Percentiles rank a stretch among this genome's conserved stretches.
Evolutionary conservation across 2,888 invertebrate genomes (phyloP).

Genomic region (Boloria selene): DNA sequence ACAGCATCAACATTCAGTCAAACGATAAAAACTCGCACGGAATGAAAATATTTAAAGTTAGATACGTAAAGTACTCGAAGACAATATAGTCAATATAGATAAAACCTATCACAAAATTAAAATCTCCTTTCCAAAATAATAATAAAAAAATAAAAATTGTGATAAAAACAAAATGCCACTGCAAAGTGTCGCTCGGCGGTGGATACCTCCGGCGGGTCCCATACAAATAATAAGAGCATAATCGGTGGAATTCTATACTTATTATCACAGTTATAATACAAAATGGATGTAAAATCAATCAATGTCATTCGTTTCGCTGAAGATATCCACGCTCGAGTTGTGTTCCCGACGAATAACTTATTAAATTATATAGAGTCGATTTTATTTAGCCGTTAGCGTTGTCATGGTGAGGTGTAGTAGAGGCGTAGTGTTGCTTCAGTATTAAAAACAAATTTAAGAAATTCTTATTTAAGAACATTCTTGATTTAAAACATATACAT

Average conservation of each 20-base stretch:
- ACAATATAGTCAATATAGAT: conserved; percentile 66
- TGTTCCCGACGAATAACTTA: conserved; percentile 37
- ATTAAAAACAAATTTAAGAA: conserved; percentile 18
- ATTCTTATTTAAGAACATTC: conserved; percentile 21
- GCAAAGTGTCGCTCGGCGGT: conserved; percentile 60
- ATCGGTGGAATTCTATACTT: conserved; percentile 79
- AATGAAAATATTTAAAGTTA: conserved; percentile 77
- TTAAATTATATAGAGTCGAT: conserved; percentile 8
- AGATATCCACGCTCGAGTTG: conserved; percentile 76
- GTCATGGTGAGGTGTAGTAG: conserved; percentile 55
- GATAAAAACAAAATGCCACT: conserved; percentile 66
- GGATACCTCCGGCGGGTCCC: conserved; percentile 73
- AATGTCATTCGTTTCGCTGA: conserved; percentile 69
- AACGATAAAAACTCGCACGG: conserved; percentile 65
- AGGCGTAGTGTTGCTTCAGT: conserved; percentile 31
- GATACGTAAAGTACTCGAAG: conserved; percentile 77
- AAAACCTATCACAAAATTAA: conserved; percentile 54
- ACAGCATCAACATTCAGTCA: conserved; percentile 74
- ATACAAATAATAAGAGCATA: conserved; percentile 65
- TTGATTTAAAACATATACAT: conserved; percentile 12
- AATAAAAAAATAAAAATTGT: conserved; percentile 72
- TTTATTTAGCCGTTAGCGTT: conserved; percentile 43
- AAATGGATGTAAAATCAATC: conserved; percentile 71
- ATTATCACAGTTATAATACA: conserved; percentile 81
- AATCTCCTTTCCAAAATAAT: conserved; percentile 71